Evolutionary conservation across 2,888 invertebrate species (phyloP).

Genomic region (Ophioninae sp.): DNA sequence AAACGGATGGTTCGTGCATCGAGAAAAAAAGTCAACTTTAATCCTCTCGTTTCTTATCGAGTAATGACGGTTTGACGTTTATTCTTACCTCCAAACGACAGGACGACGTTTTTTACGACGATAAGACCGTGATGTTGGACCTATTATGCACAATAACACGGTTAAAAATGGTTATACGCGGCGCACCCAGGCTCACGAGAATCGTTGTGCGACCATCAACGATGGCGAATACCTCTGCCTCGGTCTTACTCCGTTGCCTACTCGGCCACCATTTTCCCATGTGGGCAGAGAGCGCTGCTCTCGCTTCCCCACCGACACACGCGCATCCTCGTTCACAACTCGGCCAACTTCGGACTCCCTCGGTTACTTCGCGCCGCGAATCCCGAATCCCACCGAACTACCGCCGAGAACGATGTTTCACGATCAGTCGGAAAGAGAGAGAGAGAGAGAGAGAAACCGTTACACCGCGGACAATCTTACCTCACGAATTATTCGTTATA

Average conservation of each 20-base stretch:
- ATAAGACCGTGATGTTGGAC: constrained; percentile 53
- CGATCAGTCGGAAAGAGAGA: not conserved
- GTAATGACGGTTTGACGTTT: constrained; percentile 51
- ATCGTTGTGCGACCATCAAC: constrained; percentile 73
- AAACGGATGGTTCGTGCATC: constrained; percentile 73
- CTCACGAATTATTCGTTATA: not conserved
- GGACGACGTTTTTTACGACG: constrained; percentile 45
- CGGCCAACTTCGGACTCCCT: constrained; percentile 68
- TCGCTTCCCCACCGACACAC: constrained; percentile 27
- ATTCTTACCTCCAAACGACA: constrained; percentile 67
- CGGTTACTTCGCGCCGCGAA: constrained; percentile 41
- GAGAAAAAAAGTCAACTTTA: constrained; percentile 55
- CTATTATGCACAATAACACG: constrained; percentile 72
- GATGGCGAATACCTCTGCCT: constrained; percentile 77
- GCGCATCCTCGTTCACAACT: constrained; percentile 38
- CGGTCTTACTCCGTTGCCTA: constrained; percentile 70
- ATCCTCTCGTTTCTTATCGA: constrained; percentile 63
- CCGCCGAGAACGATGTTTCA: constrained; percentile 1
- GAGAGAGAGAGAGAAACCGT: not conserved
- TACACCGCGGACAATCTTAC: not conserved
- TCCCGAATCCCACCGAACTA: not conserved
- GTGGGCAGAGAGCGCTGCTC: constrained; percentile 67
- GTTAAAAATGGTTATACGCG: constrained; percentile 58
- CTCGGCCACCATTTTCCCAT: constrained; percentile 77
- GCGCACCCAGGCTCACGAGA: constrained; percentile 66